Conservation (phyloP, 1,140 invertebrate species). For the Bombus sylvicola region DNA sequence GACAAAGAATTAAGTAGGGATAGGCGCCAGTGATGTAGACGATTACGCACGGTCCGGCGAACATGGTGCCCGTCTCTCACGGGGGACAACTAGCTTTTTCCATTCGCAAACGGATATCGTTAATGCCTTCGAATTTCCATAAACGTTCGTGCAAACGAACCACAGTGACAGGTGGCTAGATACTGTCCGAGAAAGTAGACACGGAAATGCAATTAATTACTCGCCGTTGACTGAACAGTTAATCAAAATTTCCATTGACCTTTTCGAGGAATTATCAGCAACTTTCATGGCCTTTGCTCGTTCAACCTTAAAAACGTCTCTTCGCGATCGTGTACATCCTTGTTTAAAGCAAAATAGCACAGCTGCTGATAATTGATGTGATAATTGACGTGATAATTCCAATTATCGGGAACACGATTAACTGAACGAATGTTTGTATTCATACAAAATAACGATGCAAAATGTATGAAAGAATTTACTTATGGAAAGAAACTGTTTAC, state of each 20-base stretch:
- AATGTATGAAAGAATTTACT: background rate
- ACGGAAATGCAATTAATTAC: background rate
- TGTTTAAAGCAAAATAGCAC: too few species aligned
- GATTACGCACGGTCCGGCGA: conserved; percentile 59
- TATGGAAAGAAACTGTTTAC: too few species aligned
- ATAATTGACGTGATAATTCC: too few species aligned
- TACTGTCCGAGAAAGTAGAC: background rate
- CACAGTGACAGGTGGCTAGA: conserved; percentile 17
- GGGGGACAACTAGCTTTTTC: conserved; percentile 51
- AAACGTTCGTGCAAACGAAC: conserved; percentile 32
- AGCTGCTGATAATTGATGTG: too few species aligned
- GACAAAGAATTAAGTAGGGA: conserved; percentile 51
- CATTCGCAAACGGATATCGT: conserved; percentile 57
- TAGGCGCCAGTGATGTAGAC: conserved; percentile 64
- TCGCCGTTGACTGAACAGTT: too few species aligned
- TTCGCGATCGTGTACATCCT: background rate
- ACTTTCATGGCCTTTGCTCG: too few species aligned
- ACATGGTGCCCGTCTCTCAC: conserved; percentile 46
- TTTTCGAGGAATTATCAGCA: too few species aligned
- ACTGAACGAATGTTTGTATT: background rate
- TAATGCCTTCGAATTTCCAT: conserved; percentile 63
- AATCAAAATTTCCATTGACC: background rate
- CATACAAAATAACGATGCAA: too few species aligned
- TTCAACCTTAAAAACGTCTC: background rate
- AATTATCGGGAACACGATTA: background rate